phyloP scores from a whole-genome alignment of 2,888 invertebrate species.

The Desoria tigrina region DNA sequence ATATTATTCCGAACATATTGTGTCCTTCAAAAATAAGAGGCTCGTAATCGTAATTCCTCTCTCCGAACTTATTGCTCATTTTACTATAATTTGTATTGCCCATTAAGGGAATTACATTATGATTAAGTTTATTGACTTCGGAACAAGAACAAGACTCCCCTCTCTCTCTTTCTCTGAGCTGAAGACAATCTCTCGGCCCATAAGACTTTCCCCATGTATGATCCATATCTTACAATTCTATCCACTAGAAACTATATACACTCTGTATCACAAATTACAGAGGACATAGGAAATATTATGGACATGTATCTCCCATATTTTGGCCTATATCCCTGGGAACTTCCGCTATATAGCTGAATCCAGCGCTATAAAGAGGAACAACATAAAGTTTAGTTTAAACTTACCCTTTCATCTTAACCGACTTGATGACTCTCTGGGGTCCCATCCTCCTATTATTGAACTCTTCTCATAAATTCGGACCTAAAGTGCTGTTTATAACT shows the following conservation, averaged over 20 bases:
- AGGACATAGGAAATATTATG: no score
- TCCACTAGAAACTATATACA: no score
- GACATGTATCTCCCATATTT: no score
- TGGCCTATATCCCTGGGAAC: no score
- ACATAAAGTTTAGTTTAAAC: constrained; percentile 15
- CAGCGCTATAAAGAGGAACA: not conserved
- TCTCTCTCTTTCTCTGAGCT: not conserved
- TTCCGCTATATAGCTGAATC: not conserved
- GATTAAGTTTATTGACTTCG: constrained; percentile 3
- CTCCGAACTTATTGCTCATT: constrained; percentile 1
- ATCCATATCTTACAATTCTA: no score
- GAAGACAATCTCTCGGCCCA: not conserved
- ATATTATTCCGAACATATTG: no score
- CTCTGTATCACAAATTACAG: no score
- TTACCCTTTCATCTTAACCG: constrained; percentile 16
- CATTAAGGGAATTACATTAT: constrained; percentile 1
- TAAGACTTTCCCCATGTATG: no score
- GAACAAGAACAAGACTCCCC: not conserved
- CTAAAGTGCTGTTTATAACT: no score
- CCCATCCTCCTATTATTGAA: constrained; percentile 21
- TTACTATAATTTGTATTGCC: not conserved
- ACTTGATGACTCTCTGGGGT: constrained; percentile 17
- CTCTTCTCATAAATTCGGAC: constrained; percentile 11
- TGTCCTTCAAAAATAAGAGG: no score
- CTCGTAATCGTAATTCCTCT: no score